Base-by-base conservation (phyloP, 2,797 vertebrate genomes). In the Pterois miles region DNA sequence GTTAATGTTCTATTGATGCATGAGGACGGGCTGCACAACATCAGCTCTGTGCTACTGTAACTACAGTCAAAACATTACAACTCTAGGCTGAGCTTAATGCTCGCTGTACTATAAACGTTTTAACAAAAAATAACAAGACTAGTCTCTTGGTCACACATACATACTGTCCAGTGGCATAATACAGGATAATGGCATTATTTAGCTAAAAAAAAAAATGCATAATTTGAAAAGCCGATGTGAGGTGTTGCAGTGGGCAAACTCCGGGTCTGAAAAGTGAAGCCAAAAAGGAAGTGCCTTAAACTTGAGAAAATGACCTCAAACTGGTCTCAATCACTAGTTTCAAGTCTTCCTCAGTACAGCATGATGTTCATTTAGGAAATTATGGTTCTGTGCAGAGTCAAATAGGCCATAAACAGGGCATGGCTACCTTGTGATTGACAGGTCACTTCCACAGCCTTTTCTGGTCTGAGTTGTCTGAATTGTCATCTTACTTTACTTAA, bases 1-100 rank as follows among this genome's bases (percentile, higher is more conserved):
- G 88, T 80, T 86, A 78, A 77, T 76, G 78, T 79, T 78, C 79
- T 71, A 79, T 57, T 77, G 76, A 79, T 83, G 84, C 75, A 70
- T 36, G 65, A 71, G 53, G 50, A 52, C 2, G 8, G 11, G 54
- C 82, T 74, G 43, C 33, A 40, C 67, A 78, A 74, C 63, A 75
- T 71, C 73, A 63, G 27, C 74, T 53, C 43, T 48, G 64, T 14
- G 64, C 69, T 62, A 64, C 76, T 85, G 64, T 70, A 70, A 71
- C 65, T 80, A 77, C 66, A 75, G 76, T 81, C 31, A 67, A 59
- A 81, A 83, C 58, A 80, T 27, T 5, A 53, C 43, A 43, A 34
- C 38, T 50, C 14, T 1, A 8, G 23, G 3, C 56, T 10, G 29
- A 62, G 12, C 53, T 65, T 25, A 48, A 53, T 1, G n/a, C 11